Evolutionary conservation across 2,113 vertebrate species (phyloP).

Genomic region (Romanogobio albipinnatus): DNA sequence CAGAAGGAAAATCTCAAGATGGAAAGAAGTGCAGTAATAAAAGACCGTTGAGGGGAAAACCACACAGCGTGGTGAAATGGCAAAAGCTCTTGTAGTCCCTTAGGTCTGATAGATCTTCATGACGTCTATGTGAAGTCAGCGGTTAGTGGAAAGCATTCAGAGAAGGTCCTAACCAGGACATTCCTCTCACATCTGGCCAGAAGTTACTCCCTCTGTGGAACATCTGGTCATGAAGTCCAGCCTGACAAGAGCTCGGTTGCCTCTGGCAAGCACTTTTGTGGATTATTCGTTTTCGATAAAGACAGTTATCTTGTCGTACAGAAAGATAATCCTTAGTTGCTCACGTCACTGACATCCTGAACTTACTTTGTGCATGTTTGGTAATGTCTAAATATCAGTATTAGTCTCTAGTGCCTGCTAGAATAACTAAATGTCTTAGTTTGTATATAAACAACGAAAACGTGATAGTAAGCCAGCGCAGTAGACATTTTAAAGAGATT

Average conservation of each 20-base stretch:
- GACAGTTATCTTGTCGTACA: conserved; percentile 20
- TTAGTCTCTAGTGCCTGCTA: too few species aligned
- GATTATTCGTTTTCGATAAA: conserved; percentile 16
- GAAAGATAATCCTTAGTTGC: not conserved
- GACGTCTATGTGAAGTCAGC: conserved; percentile 30
- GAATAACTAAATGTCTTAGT: not conserved
- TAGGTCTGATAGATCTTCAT: conserved; percentile 29
- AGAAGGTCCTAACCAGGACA: conserved; percentile 42
- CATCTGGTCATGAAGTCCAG: conserved; percentile 45
- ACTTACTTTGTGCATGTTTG: not conserved
- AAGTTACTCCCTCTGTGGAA: conserved; percentile 40
- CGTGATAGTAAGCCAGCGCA: not conserved
- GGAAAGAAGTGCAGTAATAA: conserved; percentile 31
- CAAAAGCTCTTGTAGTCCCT: conserved; percentile 23
- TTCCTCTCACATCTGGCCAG: conserved; percentile 50
- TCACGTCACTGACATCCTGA: not conserved
- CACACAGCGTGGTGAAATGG: conserved; percentile 18
- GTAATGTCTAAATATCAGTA: not conserved
- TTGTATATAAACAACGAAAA: not conserved
- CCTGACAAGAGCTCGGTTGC: conserved; percentile 23
- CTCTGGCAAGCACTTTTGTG: not conserved
- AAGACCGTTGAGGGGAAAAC: conserved; percentile 14
- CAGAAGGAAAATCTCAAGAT: conserved; percentile 38
- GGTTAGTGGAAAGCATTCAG: conserved; percentile 7
- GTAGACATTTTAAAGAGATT: not conserved